A percentile compares a stretch with the other conserved stretches of the same genome.
phyloP scores from a whole-genome alignment of 2,113 vertebrate genomes.

The Cyanoramphus novaezelandiae region DNA sequence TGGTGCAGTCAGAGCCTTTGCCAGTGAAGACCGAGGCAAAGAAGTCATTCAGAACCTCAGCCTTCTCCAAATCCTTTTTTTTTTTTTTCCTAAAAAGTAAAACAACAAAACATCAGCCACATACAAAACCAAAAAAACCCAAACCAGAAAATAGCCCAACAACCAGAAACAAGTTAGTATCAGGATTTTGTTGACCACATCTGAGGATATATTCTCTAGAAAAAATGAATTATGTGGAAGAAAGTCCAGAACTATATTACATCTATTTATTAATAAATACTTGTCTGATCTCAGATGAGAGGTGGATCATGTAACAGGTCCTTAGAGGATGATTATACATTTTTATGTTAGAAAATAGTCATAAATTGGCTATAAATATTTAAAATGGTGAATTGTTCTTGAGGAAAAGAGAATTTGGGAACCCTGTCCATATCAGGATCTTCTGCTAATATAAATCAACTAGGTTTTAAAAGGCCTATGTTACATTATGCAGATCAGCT shows the following conservation, averaged over 20 bases:
- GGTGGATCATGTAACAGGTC: not conserved
- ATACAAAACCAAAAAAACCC: not conserved
- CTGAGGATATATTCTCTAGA: not conserved
- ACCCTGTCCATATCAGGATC: not conserved
- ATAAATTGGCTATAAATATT: not conserved
- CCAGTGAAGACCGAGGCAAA: too few species aligned
- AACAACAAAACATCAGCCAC: not conserved
- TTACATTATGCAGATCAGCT: not conserved
- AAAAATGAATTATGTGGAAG: not conserved
- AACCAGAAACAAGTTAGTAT: not conserved
- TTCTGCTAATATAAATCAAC: not conserved
- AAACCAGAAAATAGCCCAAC: not conserved
- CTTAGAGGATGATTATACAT: not conserved
- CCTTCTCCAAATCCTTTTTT: not conserved
- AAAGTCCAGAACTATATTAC: not conserved
- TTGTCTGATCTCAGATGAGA: not conserved
- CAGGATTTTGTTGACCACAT: not conserved
- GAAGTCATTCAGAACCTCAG: too few species aligned
- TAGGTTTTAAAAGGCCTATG: not conserved
- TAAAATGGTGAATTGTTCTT: not conserved
- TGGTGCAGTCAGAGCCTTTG: too few species aligned
- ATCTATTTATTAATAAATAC: not conserved
- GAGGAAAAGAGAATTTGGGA: not conserved
- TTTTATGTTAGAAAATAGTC: not conserved
- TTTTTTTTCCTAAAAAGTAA: not conserved